These are phyloP conservation scores for Chelon labrosus DNA, from an alignment of 2,797 vertebrate genomes.

Conservation along the genomic window DNA sequence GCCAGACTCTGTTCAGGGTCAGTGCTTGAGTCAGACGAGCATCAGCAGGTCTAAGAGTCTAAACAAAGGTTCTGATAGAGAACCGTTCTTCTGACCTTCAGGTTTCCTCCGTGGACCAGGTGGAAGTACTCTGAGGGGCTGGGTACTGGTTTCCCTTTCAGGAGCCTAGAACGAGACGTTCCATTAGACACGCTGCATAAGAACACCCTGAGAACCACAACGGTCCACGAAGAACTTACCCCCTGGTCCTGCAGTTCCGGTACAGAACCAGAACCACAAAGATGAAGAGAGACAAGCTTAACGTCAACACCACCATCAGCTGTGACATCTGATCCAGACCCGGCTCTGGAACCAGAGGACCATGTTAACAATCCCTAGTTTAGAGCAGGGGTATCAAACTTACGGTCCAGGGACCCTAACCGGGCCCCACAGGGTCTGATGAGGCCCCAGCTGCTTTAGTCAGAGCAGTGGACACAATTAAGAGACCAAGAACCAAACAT, in stretches of 20 bases:
- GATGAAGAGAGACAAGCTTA: conserved; percentile 10
- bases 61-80: background rate
- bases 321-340: background rate
- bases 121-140: conserved; percentile 83
- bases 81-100: conserved; percentile 69
- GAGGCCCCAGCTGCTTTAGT: no score
- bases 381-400: no score
- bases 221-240: conserved; percentile 47
- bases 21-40: no score
- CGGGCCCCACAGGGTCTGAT: no score
- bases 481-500: no score
- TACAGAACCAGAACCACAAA: conserved; percentile 22
- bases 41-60: no score
- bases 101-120: conserved; percentile 70
- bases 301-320: background rate
- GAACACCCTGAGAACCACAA: background rate
- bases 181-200: background rate
- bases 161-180: conserved; percentile 43
- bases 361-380: no score
- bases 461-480: no score
- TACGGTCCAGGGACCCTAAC: no score
- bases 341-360: conserved; percentile 32
- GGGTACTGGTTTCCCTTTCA: conserved; percentile 64
- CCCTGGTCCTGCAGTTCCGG: conserved; percentile 1
- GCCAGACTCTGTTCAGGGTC: no score